Base-by-base conservation (phyloP, 1,140 invertebrate genomes). In the Liolophura sinensis region DNA sequence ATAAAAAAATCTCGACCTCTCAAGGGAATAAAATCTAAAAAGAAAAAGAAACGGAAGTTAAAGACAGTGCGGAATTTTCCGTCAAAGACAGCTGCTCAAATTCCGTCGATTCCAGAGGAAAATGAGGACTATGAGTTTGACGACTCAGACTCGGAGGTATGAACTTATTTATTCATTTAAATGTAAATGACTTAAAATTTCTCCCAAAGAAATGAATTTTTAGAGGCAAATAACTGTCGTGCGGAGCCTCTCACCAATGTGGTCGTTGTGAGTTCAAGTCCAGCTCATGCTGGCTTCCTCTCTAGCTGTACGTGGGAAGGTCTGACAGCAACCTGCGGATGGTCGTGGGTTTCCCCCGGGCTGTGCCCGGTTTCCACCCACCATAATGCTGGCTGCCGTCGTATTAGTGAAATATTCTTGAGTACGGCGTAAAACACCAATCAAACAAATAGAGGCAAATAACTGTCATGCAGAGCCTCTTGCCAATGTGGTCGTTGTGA, bases 31-130 rank as follows among this genome's bases (percentile, higher is more conserved):
- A 15, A 62, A 62, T 24, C 59, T 86, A 85, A 82, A 83, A 86
- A 88, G 5, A 88, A 88, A 62, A 83, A 87, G 64, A 76, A 71
- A 46, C 71, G 69, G 63, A 74, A 77, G 62, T 73, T 73, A 20
- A 73, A 76, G 64, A 74, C 75, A 24, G 54, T 70, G 5, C 71
- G 73, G 25, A 78, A 74, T 62, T 80, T 73, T 52, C 80, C 80
- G 1, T 80, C 78, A 0, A 74, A 71, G 57, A 71, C 70, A 1
- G 80, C 78, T 11, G 49, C 74, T 16, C 65, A 78, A 56, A 76
- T 75, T 22, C 78, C 79, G 16, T 64, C 77, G 20, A 82, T 80
- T 56, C 72, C 72, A 18, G 78, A 78, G 62, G 74, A 73, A 24
- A 73, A 73, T 11, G 71, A 72, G 25, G 72, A 78, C 48, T 66